A percentile compares a stretch with the other conserved stretches of the same genome.
Evolutionary conservation across 2,113 vertebrate genomes (phyloP).

Genomic region (Rhegmatorhina hoffmannsi): DNA sequence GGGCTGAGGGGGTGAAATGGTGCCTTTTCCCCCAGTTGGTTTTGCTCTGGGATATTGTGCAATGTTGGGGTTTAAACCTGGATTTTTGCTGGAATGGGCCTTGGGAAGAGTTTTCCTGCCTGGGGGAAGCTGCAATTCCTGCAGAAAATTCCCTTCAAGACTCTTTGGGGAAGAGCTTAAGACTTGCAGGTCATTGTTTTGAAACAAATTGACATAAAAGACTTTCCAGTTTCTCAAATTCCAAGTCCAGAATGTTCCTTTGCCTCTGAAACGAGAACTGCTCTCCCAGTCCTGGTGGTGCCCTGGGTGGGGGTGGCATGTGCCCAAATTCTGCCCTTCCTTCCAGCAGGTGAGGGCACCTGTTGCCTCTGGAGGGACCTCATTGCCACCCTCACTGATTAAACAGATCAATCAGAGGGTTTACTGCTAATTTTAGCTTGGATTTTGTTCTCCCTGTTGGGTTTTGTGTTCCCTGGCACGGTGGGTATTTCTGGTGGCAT

Average conservation of each 20-base stretch:
- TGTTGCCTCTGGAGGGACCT: not conserved
- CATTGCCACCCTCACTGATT: fast-evolving
- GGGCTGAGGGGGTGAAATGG: not conserved
- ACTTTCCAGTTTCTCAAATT: not conserved
- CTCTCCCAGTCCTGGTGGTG: not conserved
- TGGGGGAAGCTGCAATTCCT: not conserved
- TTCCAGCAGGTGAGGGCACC: not conserved
- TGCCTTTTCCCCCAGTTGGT: not conserved
- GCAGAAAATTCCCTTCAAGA: not conserved
- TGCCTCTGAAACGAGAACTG: not conserved
- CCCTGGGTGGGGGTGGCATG: not conserved
- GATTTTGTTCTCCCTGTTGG: not conserved
- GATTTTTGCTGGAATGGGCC: not conserved
- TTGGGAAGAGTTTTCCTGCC: not conserved
- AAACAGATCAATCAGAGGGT: fast-evolving
- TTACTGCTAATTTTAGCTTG: not conserved
- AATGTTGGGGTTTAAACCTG: not conserved
- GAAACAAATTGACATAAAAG: not conserved
- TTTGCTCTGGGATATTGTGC: not conserved
- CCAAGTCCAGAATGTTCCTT: not conserved
- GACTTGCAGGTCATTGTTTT: not conserved
- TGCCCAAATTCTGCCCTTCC: fast-evolving
- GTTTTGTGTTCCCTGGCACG: not conserved
- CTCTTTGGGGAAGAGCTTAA: not conserved
- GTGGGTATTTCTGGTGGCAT: fast-evolving